Base-by-base conservation (phyloP, 2,113 vertebrate genomes). In the Anas platyrhynchos region DNA sequence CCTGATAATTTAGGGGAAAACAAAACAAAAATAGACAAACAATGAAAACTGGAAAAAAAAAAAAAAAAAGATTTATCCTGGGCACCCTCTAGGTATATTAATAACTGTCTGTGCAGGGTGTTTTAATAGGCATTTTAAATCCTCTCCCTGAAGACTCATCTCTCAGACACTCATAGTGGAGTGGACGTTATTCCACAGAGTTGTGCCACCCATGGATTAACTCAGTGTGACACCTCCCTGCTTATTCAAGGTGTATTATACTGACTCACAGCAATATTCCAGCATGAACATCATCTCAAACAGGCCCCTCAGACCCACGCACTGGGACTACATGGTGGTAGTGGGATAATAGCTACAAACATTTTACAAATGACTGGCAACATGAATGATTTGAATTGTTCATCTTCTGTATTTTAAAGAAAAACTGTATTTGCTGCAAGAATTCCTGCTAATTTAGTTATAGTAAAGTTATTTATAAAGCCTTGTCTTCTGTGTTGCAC, bases 251-350 rank as follows among this genome's bases (percentile, higher is more conserved):
- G 43, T 31, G 7, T 16, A 9, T 44, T 18, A 3, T 7, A 36
- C 27, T 27, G 76, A 27, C 32, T n/a, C 9, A 9, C 46, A 61
- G 34, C 59, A 38, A 13, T 48, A 58, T 23, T 16, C 29, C 43
- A n/a, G 41, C 59, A 38, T 52, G 72, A 20, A 7, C 13, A 3
- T 61, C 27, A 4, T 27, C 23, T 72, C 55, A 13, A 34, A 23
- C 29, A 66, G 73, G 41, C 75, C 4, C 31, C 65, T 67, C 23
- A 50, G 50, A 31, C 16, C 44, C 9, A 4, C 6, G 44, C 58
- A 65, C 83, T 2, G 0, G n/a, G 58, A 21, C 22, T 18, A 36
- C 5, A 0, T 7, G 11, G 41, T 34, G 63, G 3, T 48, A 16
- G 5, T 20, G 34, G 55, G 36, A 9, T 18, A 26, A 61, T 27